These are phyloP conservation scores for Podilymbus podiceps DNA, from an alignment of 2,113 vertebrate genomes.

Conservation along the genomic window DNA sequence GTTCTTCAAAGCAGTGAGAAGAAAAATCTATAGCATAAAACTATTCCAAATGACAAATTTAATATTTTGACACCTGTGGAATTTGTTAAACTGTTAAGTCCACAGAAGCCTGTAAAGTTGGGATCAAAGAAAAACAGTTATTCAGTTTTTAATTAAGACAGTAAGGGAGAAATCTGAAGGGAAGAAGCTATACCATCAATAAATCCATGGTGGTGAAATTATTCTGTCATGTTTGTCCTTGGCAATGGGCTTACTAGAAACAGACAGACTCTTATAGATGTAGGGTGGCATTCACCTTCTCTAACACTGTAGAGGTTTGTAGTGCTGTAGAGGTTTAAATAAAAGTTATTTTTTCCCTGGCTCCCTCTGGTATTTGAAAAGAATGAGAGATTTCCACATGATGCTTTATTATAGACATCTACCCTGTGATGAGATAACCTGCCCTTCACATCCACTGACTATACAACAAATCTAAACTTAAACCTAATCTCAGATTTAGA, in stretches of 20 bases:
- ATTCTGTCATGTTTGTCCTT: background rate
- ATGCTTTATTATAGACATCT: background rate
- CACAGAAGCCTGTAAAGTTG: background rate
- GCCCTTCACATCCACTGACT: background rate
- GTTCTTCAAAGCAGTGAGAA: background rate
- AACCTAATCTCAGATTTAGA: background rate
- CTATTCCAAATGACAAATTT: background rate
- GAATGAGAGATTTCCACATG: background rate
- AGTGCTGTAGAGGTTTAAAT: background rate
- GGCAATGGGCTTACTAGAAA: background rate
- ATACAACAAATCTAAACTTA: background rate
- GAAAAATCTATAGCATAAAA: background rate
- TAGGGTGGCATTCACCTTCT: background rate
- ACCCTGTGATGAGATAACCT: background rate
- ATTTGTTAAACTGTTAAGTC: background rate
- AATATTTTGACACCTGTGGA: background rate
- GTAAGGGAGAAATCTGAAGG: background rate
- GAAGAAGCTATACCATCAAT: background rate
- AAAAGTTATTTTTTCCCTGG: background rate
- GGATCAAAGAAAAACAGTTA: background rate
- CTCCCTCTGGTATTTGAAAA: background rate
- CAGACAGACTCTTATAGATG: background rate
- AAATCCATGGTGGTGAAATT: background rate
- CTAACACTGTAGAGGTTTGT: background rate
- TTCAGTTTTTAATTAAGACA: background rate